Evolutionary conservation across 2,113 vertebrate species (phyloP).

Genomic region (rat (Rattus norvegicus)): GRCr8 NC_086039.1:6301501-6302000

Average conservation of each 20-base stretch:
- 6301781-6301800: neutral
- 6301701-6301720: neutral
- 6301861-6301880: conserved; percentile 13
- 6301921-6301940: neutral
- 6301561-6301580: neutral
- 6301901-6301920: neutral
- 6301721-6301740: neutral
- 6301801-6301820: neutral
- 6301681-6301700: neutral
- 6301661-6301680: neutral
- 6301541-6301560: conserved; percentile 21
- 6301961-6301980: neutral
- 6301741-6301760: neutral
- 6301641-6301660: neutral
- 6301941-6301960: conserved; percentile 39
- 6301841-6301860: neutral
- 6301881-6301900: neutral
- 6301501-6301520: rapidly evolving
- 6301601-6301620: neutral
- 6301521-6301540: neutral
- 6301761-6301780: neutral
- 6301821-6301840: neutral
- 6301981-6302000: neutral
- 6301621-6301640: conserved; percentile 7
- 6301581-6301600: conserved; percentile 56